Percentiles rank a stretch among this genome's conserved stretches.
Conservation (phyloP, 92 coral and sea anemone species). For the Parazoanthus atlanticus region DNA sequence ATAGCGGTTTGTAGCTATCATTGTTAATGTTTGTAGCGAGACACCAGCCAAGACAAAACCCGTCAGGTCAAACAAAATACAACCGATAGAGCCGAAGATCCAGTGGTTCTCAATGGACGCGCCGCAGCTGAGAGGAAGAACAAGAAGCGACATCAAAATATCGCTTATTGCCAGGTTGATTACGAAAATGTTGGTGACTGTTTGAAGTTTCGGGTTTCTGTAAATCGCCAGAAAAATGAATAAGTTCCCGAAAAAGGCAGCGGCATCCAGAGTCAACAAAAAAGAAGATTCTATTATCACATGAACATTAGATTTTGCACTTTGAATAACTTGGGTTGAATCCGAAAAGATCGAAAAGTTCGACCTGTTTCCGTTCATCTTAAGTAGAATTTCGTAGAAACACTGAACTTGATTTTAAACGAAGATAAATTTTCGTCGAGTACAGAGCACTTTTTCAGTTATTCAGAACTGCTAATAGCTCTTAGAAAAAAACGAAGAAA, state of each 20-base stretch:
- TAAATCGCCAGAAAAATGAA: conserved; percentile 9
- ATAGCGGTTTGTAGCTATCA: background rate
- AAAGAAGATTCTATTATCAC: background rate
- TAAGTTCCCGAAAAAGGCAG: background rate
- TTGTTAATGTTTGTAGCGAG: background rate
- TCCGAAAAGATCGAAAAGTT: background rate
- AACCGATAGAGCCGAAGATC: background rate
- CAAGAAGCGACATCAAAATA: background rate
- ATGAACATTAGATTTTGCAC: background rate
- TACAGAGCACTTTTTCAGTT: background rate
- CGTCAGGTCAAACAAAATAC: background rate
- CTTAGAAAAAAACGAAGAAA: background rate
- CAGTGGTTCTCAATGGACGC: background rate
- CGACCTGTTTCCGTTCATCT: background rate
- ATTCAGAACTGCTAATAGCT: background rate
- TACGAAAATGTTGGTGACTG: conserved; percentile 16
- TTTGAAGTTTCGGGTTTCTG: conserved; percentile 9
- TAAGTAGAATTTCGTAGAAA: background rate
- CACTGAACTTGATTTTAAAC: background rate
- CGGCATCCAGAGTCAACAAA: background rate
- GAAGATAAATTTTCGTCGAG: background rate
- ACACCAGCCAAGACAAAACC: background rate
- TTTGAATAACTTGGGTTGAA: background rate
- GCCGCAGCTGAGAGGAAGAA: background rate
- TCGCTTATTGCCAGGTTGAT: conserved; percentile 2